Conservation (phyloP, 2,113 vertebrate species). For the Lonchura striata region DNA sequence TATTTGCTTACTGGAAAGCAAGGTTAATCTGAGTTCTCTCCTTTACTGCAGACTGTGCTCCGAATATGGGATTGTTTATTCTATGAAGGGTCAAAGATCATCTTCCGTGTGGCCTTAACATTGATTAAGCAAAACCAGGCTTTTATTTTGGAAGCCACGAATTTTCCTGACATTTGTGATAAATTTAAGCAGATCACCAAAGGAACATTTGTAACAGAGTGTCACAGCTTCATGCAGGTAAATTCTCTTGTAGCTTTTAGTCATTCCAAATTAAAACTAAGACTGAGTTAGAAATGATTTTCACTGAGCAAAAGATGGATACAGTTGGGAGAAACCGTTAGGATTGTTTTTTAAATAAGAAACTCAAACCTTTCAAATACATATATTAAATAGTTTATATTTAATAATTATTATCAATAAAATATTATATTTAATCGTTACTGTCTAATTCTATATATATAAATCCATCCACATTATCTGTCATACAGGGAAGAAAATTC, state of each 20-base stretch:
- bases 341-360: not conserved
- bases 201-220: slow-evolving; percentile 85
- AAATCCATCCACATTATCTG: not conserved
- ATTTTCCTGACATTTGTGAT: slow-evolving; percentile 87
- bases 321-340: not conserved
- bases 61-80: slow-evolving; percentile 96
- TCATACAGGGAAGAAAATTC: not conserved
- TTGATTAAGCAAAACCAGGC: slow-evolving; percentile 87
- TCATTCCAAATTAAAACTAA: not conserved
- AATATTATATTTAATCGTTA: not conserved
- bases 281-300: not conserved
- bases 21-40: not conserved
- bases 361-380: not conserved
- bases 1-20: not conserved
- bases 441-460: not conserved
- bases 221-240: slow-evolving; percentile 93
- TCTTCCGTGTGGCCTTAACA: slow-evolving; percentile 93
- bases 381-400: not conserved
- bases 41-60: slow-evolving; percentile 84
- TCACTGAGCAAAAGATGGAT: not conserved
- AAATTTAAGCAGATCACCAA: slow-evolving; percentile 88
- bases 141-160: slow-evolving; percentile 83
- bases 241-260: not conserved
- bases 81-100: slow-evolving; percentile 94
- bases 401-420: not conserved